Evolutionary conservation across 2,888 invertebrate genomes (phyloP).

Genomic region (Papilio elwesi): DNA sequence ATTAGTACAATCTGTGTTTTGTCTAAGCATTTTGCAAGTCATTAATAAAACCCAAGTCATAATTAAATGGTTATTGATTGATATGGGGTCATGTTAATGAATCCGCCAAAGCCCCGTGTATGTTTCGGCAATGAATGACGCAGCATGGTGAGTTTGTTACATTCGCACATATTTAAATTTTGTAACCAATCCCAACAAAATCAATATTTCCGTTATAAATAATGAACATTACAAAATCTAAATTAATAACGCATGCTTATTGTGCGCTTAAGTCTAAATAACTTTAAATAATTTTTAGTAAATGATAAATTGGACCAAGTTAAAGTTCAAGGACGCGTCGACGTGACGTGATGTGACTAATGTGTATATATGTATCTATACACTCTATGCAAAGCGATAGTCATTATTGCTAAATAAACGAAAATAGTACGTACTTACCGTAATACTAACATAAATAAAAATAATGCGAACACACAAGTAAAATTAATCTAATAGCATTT

Average conservation of each 20-base stretch:
- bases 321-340: too few relatives aligned
- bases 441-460: too few relatives aligned
- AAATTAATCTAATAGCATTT: not conserved
- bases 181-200: not conserved
- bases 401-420: too few relatives aligned
- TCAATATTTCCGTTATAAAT: not conserved
- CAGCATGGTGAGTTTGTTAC: not conserved
- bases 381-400: too few relatives aligned
- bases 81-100: not conserved
- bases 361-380: too few relatives aligned
- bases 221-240: not conserved
- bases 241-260: not conserved
- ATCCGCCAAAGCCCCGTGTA: not conserved
- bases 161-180: conserved; percentile 2
- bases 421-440: too few relatives aligned
- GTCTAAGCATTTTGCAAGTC: conserved; percentile 2
- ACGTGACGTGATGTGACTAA: too few relatives aligned
- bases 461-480: not conserved
- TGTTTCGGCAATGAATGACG: not conserved
- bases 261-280: not conserved
- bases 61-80: not conserved
- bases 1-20: not conserved
- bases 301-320: too few relatives aligned
- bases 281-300: too few relatives aligned
- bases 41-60: not conserved